Base-by-base conservation (phyloP, 2,113 vertebrate species). In the Craseonycteris thonglongyai region DNA sequence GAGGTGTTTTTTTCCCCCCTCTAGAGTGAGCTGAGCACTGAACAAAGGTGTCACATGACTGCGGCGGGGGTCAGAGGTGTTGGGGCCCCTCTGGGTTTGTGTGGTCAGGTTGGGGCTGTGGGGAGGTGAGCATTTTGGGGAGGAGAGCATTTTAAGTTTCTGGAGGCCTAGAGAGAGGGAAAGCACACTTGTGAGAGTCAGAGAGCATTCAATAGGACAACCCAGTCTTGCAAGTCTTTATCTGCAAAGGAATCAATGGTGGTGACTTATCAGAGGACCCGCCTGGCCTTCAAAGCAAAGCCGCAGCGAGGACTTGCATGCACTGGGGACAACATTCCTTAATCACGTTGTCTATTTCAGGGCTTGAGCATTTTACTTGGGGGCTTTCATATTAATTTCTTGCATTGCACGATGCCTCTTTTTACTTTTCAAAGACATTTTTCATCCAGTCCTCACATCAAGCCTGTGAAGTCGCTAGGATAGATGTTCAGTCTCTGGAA, bases 1-100 rank as follows among this genome's bases (percentile, higher is more conserved):
- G 96, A 97, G 93, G 90, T 93, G 69, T 59, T 91, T 93, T n/a
- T 97, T 97, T 93, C 97, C 96, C 51, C 95, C 92, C 92, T 81
- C 80, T n/a, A n/a, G 35, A 93, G 95, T 95, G 93, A 88, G 59
- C 88, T 47, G 58, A 49, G 80, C 61, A 1, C 33, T 12, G 88
- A 94, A 96, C 95, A 97, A 85, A 96, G 91, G 65, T 95, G 88
- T 97, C 95, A 94, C 96, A 86, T 95, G 97, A 84, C 59, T 56
- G 86, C 3, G 10, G n/a, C 19, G 4, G 58, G 84, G 89, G 91
- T 94, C 94, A 96, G 93, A 88, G 76, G 94, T 54, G 80, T 93
- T 65, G 24, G 56, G 72, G 84, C 59, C 65, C 74, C 82, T 89
- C 82, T 51, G 51, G 91, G 63, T 78, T 84, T 82, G 61, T 14